Conservation (phyloP, 2,888 invertebrate genomes). For the Protodeltote pygarga region DNA sequence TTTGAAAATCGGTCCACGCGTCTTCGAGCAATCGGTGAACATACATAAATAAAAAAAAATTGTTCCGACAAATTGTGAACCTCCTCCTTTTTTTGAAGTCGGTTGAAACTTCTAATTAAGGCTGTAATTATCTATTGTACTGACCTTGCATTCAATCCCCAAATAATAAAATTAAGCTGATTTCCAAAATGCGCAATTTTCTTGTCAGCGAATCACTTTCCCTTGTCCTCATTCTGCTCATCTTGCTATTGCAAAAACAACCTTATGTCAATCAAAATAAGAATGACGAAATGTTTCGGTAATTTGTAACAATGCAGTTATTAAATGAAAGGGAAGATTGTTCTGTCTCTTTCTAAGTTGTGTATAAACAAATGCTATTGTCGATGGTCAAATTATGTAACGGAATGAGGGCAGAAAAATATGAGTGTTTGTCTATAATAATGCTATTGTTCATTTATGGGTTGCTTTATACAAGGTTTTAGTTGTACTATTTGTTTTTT, state of each 20-base stretch:
- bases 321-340: constrained; percentile 16
- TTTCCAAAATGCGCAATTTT: constrained; percentile 48
- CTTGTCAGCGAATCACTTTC: too few relatives aligned
- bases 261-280: constrained; percentile 21
- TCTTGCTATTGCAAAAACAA: constrained; percentile 24
- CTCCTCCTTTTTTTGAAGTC: too few relatives aligned
- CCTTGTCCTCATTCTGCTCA: constrained; percentile 1
- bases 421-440: constrained; percentile 8
- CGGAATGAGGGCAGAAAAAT: constrained; percentile 17
- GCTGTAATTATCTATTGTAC: constrained; percentile 18
- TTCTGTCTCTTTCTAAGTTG: constrained; percentile 24
- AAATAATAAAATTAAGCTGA: constrained; percentile 38
- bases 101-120: constrained; percentile 8
- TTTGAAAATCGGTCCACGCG: too few relatives aligned
- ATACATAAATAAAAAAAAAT: too few relatives aligned
- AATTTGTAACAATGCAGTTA: constrained; percentile 19
- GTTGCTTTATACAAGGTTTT: too few relatives aligned
- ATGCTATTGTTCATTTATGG: constrained; percentile 20
- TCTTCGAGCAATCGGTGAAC: too few relatives aligned
- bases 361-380: constrained; percentile 32
- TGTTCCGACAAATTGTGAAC: too few relatives aligned
- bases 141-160: constrained; percentile 41
- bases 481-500: too few relatives aligned
- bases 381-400: constrained; percentile 37
- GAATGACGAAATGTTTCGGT: constrained; percentile 9